phyloP scores from a whole-genome alignment of 2,888 invertebrate genomes.

The Autographa pulchrina region DNA sequence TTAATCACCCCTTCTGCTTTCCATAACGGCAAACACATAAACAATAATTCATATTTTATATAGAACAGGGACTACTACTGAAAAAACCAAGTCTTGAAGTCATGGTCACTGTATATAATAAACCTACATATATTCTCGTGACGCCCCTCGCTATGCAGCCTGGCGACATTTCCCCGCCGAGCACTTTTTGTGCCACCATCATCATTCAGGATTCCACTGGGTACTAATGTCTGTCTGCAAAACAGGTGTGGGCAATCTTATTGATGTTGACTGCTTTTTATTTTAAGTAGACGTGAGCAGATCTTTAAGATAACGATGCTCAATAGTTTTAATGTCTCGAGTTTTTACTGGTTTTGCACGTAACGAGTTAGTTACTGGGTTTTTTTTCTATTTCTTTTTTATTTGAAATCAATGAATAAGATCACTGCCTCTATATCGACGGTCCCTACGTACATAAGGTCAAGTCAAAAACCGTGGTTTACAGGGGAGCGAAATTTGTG shows the following conservation, averaged over 20 bases:
- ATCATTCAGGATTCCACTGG: conserved; percentile 53
- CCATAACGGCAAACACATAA: no score
- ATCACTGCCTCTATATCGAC: neutral
- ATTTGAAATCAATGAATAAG: neutral
- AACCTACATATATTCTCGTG: conserved; percentile 26
- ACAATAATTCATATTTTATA: no score
- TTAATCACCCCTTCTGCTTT: no score
- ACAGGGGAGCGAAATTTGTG: no score
- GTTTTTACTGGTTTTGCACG: neutral
- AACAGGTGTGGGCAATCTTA: conserved; percentile 42
- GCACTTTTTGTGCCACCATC: conserved; percentile 39
- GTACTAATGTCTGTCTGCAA: conserved; percentile 24
- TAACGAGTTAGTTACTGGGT: neutral
- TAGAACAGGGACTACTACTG: no score
- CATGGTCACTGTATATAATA: conserved; percentile 25
- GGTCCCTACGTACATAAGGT: no score
- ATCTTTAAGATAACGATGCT: conserved; percentile 20
- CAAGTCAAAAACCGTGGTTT: no score
- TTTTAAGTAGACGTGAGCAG: conserved; percentile 10
- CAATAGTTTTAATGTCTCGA: neutral
- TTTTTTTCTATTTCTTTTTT: neutral
- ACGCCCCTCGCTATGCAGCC: conserved; percentile 36
- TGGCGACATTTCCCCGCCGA: conserved; percentile 35
- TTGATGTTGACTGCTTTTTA: conserved; percentile 31
- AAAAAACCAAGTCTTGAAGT: neutral